phyloP scores from a whole-genome alignment of 2,888 invertebrate genomes.

The Drosophila mayaguana region DNA sequence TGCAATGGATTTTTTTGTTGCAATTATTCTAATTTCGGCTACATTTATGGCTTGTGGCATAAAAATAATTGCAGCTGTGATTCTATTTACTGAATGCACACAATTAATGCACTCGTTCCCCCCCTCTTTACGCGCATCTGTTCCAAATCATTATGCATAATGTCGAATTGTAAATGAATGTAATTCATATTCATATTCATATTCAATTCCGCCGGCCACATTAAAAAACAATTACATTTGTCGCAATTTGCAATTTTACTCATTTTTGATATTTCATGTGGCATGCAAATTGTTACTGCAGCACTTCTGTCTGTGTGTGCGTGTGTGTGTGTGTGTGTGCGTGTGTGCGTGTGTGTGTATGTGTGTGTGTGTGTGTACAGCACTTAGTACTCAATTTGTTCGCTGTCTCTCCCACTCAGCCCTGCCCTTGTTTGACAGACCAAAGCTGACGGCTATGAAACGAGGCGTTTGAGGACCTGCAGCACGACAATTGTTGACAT shows the following conservation, averaged over 20 bases:
- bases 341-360: background rate
- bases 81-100: slow-evolving; percentile 7
- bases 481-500: background rate
- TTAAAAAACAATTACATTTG: slow-evolving; percentile 36
- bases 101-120: background rate
- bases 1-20: background rate
- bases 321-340: background rate
- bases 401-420: background rate
- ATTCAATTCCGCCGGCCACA: slow-evolving; percentile 15
- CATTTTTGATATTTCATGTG: slow-evolving; percentile 9
- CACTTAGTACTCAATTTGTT: background rate
- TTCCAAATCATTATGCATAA: slow-evolving; percentile 6
- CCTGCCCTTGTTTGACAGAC: background rate
- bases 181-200: slow-evolving; percentile 4
- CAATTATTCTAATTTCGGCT: slow-evolving; percentile 4
- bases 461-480: background rate
- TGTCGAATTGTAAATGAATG: background rate
- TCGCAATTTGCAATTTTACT: slow-evolving; percentile 16
- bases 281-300: slow-evolving; percentile 1
- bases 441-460: slow-evolving; percentile 10
- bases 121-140: background rate
- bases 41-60: slow-evolving; percentile 4
- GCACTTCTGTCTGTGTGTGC: background rate
- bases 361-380: background rate
- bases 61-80: slow-evolving; percentile 9